Evolutionary conservation across 2,113 vertebrate species (phyloP), one percentile per base, ranked within the genome.

Genomic region (Nothocercus julius): DNA sequence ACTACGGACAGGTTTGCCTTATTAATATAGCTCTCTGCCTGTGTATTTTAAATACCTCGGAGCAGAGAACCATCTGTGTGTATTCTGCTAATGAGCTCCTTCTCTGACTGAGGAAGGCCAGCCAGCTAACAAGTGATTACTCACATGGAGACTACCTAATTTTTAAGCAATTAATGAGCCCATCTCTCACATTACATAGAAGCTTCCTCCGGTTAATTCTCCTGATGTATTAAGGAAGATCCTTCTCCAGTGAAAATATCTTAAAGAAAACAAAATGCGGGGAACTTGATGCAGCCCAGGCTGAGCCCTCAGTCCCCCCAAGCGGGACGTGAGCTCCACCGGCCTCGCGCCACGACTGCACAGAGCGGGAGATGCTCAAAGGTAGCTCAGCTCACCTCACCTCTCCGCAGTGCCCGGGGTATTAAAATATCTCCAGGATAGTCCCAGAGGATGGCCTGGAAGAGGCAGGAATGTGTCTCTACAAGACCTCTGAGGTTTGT

Each of bases 51-150:
- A 97, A 95, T 87, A 97, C 84, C 92, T 97, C 83, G 89, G 93
- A 97, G 93, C 92, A 87, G 62, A 93, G 96, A 72, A 94, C 96
- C 97, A 97, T 97, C 97, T 97, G 97, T 97, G 96, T 97, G 89
- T 97, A 88, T 96, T 97, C 96, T 96, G 89, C 96, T 97, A 98
- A 97, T 97, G 96, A 98, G 97, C 92, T 98, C 32, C 76, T 96
- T 69, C 91, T 93, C 96, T 92, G 83, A 88, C 75, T 28, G 53
- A 78, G 88, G 87, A 96, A 96, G 96, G 95, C 97, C 96, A 96
- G 90, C 93, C 93, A 97, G 92, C 97, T 96, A 97, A 88, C 93
- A 94, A 56, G 89, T 73, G 49, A 97, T 97, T 97, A 97, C 88
- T 97, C 95, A 97, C 92, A 97, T 87, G 92, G 86, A 97, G 90